phyloP scores from a whole-genome alignment of 2,797 vertebrate genomes.

The Pipistrellus pipistrellus region DNA sequence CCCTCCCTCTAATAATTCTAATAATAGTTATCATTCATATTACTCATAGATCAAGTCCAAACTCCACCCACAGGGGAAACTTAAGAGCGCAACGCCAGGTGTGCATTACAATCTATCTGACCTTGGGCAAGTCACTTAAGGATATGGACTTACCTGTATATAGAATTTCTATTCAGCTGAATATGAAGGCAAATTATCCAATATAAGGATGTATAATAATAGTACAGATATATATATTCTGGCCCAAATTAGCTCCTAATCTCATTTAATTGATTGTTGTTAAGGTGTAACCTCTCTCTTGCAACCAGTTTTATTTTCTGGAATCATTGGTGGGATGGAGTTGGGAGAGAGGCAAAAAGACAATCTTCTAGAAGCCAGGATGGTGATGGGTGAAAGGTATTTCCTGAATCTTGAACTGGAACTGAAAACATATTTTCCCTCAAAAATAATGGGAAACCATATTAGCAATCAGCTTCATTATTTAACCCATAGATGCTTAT shows the following conservation, averaged over 20 bases:
- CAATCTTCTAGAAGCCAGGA: not conserved
- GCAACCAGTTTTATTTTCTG: slow-evolving; percentile 9
- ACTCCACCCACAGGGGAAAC: not conserved
- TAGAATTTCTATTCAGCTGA: slow-evolving; percentile 40
- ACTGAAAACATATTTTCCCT: slow-evolving; percentile 35
- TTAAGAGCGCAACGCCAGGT: not conserved
- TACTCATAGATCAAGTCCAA: slow-evolving; percentile 1
- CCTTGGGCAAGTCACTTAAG: slow-evolving; percentile 31
- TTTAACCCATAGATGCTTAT: not conserved
- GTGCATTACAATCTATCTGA: not conserved
- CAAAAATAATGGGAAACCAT: not conserved
- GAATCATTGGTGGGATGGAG: not conserved
- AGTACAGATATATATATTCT: slow-evolving; percentile 1
- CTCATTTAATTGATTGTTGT: slow-evolving; percentile 29
- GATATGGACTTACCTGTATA: not conserved
- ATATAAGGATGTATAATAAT: slow-evolving; percentile 3
- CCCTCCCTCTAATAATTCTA: not conserved
- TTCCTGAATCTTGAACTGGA: slow-evolving; percentile 39
- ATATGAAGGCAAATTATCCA: slow-evolving; percentile 43
- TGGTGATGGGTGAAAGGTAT: not conserved
- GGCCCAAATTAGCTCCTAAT: not conserved
- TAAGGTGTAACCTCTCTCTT: slow-evolving; percentile 10
- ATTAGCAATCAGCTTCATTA: slow-evolving; percentile 46
- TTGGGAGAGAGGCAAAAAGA: slow-evolving; percentile 13
- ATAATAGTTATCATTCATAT: not conserved